A percentile compares a stretch with the other conserved stretches of the same genome.
phyloP scores from a whole-genome alignment of 2,113 vertebrate species.

The Phyllopteryx taeniolatus region DNA sequence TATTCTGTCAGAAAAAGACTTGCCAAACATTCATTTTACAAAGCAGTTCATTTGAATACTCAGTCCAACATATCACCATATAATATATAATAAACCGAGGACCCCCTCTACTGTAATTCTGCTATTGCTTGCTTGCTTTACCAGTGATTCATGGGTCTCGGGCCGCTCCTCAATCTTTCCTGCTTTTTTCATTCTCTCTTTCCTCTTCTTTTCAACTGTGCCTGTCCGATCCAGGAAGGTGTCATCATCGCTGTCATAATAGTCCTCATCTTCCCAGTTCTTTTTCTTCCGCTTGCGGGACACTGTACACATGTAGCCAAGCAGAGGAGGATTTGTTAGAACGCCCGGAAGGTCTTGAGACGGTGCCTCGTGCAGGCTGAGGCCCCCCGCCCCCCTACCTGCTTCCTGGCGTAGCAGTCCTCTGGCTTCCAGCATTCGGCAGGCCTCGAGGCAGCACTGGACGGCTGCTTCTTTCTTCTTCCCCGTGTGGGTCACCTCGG shows the following conservation, averaged over 20 bases:
- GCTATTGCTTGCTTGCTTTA: constrained; percentile 35
- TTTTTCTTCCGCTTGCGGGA: constrained; percentile 94
- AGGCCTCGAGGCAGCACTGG: constrained; percentile 91
- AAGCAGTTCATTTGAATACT: too few relatives aligned
- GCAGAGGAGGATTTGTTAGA: neutral
- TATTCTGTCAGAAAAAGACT: too few relatives aligned
- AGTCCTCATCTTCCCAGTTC: constrained; percentile 98
- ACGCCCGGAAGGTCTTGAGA: neutral
- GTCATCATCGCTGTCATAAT: constrained; percentile 96
- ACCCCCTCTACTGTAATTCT: neutral
- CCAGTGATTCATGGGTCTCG: constrained; percentile 90
- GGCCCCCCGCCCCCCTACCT: constrained; percentile 61
- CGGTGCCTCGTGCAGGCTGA: neutral
- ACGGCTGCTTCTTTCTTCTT: constrained; percentile 93
- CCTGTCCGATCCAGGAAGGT: constrained; percentile 95
- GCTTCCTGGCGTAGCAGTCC: constrained; percentile 95
- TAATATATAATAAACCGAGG: too few relatives aligned
- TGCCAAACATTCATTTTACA: too few relatives aligned
- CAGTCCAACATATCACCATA: too few relatives aligned
- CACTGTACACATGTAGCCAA: constrained; percentile 64
- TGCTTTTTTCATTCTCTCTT: constrained; percentile 93
- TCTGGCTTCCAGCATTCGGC: constrained; percentile 89
- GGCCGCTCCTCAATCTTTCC: constrained; percentile 90
- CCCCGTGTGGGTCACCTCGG: constrained; percentile 87
- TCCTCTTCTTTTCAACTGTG: constrained; percentile 88